Evolutionary conservation across 1,140 invertebrate genomes (phyloP), one percentile per base, ranked within the genome.

Genomic region (Lithobius niger): DNA sequence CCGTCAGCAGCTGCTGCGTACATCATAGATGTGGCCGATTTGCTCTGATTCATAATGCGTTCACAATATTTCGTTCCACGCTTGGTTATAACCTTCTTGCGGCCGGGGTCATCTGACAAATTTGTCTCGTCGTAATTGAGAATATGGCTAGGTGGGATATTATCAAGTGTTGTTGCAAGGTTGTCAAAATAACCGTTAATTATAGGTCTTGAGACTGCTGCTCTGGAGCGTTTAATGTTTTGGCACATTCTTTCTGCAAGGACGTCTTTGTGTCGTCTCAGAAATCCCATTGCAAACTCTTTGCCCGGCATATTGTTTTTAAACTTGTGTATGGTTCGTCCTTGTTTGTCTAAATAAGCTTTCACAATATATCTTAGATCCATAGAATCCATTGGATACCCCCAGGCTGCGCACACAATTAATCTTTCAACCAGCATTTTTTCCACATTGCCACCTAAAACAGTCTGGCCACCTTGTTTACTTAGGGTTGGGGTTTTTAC

Each of bases 71-170:
- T 67, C 16, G 40, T 53, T 22, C 63, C 66, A 53, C 63, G 58
- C 59, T 52, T 59, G n/a, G 62, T 44, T 44, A 68, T 45, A 40
- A 64, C 54, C 53, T 61, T 67, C 25, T 49, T 55, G 42, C 59
- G 59, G 3, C 65, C 64, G 10, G 66, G 65, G 28, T 66, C 63
- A 52, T 63, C 64, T 2, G 55, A 36, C 1, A 69, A 51, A 54
- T 68, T 67, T 55, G 67, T 67, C 43, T 69, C 65, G 54, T 69
- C 65, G 54, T 67, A 70, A 56, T 70, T 69, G 3, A 69, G 54
- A 13, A 72, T 65, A 53, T 66, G 63, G n/a, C 52, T 26, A 16
- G 63, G 59, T 36, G 66, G 66, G 15, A 69, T 61, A 43, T 59
- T 59, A 58, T 66, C 28, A 13, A 71, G 27, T 55, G 59, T 52